Evolutionary conservation across 2,113 vertebrate genomes (phyloP).

Genomic region (Vulpes lagopus): DNA sequence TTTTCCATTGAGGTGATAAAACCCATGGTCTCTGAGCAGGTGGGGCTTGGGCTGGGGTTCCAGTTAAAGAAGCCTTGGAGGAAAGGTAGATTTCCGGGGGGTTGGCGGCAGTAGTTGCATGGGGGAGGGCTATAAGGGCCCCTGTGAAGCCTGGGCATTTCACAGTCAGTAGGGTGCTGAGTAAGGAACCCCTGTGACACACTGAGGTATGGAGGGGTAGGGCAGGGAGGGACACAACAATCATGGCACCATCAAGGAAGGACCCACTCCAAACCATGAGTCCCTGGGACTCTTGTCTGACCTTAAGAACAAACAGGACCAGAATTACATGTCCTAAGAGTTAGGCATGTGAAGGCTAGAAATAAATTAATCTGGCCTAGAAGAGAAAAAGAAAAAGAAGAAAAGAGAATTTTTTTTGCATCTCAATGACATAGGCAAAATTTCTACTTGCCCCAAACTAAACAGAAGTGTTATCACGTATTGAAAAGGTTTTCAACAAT

Average conservation of each 20-base stretch:
- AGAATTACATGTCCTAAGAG: constrained; percentile 29
- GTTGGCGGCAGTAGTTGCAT: not conserved
- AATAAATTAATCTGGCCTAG: constrained; percentile 24
- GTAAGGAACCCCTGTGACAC: not conserved
- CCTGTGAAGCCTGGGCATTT: not conserved
- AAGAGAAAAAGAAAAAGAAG: not conserved
- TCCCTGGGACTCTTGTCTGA: not conserved
- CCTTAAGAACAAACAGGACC: not conserved
- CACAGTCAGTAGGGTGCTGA: not conserved
- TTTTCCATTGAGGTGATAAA: not conserved
- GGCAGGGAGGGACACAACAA: not conserved
- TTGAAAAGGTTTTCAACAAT: constrained; percentile 45
- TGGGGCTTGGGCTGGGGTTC: not conserved
- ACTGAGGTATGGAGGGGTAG: not conserved
- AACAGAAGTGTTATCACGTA: not conserved
- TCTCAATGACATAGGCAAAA: constrained; percentile 4
- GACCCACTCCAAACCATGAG: not conserved
- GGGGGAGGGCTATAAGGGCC: not conserved
- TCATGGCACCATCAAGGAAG: not conserved
- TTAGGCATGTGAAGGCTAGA: not conserved
- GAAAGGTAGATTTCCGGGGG: not conserved
- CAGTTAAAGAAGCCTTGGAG: not conserved
- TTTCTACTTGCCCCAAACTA: not conserved
- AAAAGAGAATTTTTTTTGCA: not conserved
- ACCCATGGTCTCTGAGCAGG: not conserved